phyloP scores from a whole-genome alignment of 2,797 vertebrate species.

The Galaxias olidus region DNA sequence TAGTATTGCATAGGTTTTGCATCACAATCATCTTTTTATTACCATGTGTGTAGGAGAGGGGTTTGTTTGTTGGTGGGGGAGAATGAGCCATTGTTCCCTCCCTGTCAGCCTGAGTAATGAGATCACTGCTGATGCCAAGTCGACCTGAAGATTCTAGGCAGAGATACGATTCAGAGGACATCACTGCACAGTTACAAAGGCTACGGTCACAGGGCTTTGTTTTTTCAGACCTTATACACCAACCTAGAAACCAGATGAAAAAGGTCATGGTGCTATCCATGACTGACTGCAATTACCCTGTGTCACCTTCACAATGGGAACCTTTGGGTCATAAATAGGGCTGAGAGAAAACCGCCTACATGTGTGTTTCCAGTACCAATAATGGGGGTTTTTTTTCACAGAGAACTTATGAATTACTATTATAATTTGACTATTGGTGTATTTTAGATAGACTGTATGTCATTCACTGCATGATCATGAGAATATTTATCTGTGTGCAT shows the following conservation, averaged over 20 bases:
- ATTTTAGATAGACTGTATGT: no score
- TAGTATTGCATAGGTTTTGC: no score
- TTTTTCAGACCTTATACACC: constrained; percentile 1
- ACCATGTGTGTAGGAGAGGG: not conserved
- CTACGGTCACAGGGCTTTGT: not conserved
- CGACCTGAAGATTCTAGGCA: constrained; percentile 2
- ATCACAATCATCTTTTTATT: no score
- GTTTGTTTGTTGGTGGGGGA: not conserved
- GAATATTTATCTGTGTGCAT: constrained; percentile 11
- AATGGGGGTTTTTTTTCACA: no score
- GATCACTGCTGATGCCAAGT: not conserved
- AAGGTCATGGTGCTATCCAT: not conserved
- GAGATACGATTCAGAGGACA: not conserved
- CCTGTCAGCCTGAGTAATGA: constrained; percentile 13
- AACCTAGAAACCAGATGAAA: not conserved
- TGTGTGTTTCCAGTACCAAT: no score
- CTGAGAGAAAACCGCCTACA: no score
- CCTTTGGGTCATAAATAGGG: no score
- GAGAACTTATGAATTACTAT: no score
- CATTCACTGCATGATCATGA: no score
- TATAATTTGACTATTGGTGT: no score
- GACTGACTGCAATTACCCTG: no score
- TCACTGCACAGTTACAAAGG: not conserved
- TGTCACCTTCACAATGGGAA: no score
- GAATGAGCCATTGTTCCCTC: not conserved